Evolutionary conservation across 2,888 invertebrate species (phyloP).

Genomic region (Amphipyra tragopoginis): DNA sequence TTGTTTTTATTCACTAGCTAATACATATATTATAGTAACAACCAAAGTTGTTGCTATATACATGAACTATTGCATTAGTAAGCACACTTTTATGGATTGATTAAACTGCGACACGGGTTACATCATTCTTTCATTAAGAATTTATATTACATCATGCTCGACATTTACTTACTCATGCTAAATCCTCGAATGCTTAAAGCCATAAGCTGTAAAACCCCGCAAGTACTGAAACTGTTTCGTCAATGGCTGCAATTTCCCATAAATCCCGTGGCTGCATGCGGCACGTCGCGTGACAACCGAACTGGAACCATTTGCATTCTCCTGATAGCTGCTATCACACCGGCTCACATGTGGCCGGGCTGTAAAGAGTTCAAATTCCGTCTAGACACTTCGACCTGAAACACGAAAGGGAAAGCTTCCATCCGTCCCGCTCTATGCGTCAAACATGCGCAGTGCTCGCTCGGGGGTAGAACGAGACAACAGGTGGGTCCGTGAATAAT

Average conservation of each 20-base stretch:
- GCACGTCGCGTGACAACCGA: slow-evolving; percentile 59
- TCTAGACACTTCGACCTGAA: slow-evolving; percentile 88
- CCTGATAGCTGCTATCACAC: slow-evolving; percentile 63
- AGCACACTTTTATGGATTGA: slow-evolving; percentile 23
- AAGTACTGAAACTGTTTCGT: not conserved
- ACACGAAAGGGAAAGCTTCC: slow-evolving; percentile 73
- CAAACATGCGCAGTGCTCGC: slow-evolving; percentile 82
- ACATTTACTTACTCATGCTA: slow-evolving; percentile 10
- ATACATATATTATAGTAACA: no score
- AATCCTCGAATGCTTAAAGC: slow-evolving; percentile 14
- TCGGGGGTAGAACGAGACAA: slow-evolving; percentile 75
- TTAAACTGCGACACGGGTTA: slow-evolving; percentile 23
- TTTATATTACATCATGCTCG: slow-evolving; percentile 24
- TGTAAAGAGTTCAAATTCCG: slow-evolving; percentile 86
- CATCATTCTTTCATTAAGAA: slow-evolving; percentile 34
- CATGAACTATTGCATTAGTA: slow-evolving; percentile 18
- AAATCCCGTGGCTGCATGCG: slow-evolving; percentile 43
- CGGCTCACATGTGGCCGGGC: slow-evolving; percentile 70
- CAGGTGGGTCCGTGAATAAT: slow-evolving; percentile 79
- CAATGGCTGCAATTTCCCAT: slow-evolving; percentile 8
- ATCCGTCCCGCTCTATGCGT: slow-evolving; percentile 76
- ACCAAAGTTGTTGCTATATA: slow-evolving; percentile 16
- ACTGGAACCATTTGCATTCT: slow-evolving; percentile 72
- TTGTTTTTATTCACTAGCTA: slow-evolving; percentile 4
- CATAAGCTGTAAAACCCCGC: slow-evolving; percentile 11